Base-by-base conservation (phyloP, 2,113 vertebrate genomes). In the Anoura caudifer region DNA sequence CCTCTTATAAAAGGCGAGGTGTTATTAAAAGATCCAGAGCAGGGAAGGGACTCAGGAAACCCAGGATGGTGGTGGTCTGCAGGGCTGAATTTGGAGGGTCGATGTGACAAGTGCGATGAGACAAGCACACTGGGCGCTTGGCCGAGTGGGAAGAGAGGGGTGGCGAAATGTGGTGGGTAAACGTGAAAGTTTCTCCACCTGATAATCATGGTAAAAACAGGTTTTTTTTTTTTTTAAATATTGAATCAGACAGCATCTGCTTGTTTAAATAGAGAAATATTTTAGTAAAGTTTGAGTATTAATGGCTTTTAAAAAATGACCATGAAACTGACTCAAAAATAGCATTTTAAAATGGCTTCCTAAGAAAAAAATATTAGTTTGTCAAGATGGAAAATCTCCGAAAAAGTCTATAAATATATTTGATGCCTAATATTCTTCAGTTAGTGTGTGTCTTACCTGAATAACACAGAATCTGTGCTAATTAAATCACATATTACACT, bases 401-500 rank as follows among this genome's bases (percentile, higher is more conserved):
- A 83, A 52, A 50, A 52, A 47, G 19, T 19, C 41, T 85, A 36
- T 95, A 73, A 65, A 93, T 95, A 45, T 52, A 81, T 80, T 65
- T 76, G 63, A 85, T 87, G 12, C n/a, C 17, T 87, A 92, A 73
- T 67, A 81, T 77, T 90, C 54, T 45, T 67, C 54, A 91, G 24
- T 19, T 65, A 63, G 4, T 41, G 3, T 76, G 14, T 72, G 14
- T 87, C 65, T 65, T 91, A 92, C 45, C 38, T 76, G 26, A 93
- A 67, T 1, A 72, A 41, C 10, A n/a, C 45, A 77, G 76, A 76
- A 63, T 81, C 38, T 95, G 19, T 92, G 72, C 3, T 90, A 96
- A 97, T 97, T 97, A 93, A 81, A 56, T 81, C 22, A 59, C 52
- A 93, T 91, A 50, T 90, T 79, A 92, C 26, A 87, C 28, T 84